phyloP scores from a whole-genome alignment of 2,888 invertebrate species.

The Drosophila ustulata region DNA sequence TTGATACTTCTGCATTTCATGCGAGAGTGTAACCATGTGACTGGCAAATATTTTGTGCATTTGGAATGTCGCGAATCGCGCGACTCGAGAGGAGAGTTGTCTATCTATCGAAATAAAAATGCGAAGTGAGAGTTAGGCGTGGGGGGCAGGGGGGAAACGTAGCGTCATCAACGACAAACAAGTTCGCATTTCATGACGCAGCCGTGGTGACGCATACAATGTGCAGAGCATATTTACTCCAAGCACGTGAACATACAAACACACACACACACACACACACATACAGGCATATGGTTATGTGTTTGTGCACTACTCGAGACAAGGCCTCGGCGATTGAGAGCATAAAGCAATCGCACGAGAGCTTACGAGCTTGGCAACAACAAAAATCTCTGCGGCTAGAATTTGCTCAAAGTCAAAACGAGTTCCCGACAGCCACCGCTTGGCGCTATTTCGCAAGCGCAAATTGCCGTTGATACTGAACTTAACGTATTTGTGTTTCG shows the following conservation, averaged over 20 bases:
- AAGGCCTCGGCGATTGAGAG: conserved; percentile 40
- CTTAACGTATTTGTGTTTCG: conserved; percentile 52
- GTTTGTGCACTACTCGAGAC: conserved; percentile 26
- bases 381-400: conserved; percentile 55
- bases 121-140: not conserved
- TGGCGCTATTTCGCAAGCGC: conserved; percentile 51
- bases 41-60: conserved; percentile 30
- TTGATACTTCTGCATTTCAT: conserved; percentile 40
- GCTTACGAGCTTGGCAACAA: conserved; percentile 72
- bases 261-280: not conserved
- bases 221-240: conserved; percentile 5
- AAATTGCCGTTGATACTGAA: conserved; percentile 47
- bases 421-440: conserved; percentile 37
- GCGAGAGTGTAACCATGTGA: conserved; percentile 46
- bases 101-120: conserved; percentile 27
- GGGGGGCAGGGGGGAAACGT: not conserved
- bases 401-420: conserved; percentile 49
- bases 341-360: conserved; percentile 35
- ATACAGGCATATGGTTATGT: not conserved
- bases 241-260: conserved; percentile 3
- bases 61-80: conserved; percentile 48
- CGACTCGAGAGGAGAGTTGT: conserved; percentile 11
- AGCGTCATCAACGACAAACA: conserved; percentile 58
- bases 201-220: conserved; percentile 65
- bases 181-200: conserved; percentile 64